phyloP scores from a whole-genome alignment of 2,888 invertebrate genomes.

The Melinaea marsaeus region DNA sequence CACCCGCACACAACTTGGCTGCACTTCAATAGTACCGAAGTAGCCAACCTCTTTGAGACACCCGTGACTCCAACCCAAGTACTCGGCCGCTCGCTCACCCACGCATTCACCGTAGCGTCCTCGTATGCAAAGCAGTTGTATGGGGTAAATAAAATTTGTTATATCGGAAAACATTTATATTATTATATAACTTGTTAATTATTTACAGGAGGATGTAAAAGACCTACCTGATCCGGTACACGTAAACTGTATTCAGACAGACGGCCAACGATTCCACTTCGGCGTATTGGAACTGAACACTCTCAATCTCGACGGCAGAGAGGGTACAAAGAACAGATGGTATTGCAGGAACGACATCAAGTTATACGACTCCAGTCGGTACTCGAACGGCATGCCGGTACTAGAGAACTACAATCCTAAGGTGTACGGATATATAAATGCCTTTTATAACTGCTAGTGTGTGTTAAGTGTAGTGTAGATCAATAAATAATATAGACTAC shows the following conservation, averaged over 20 bases:
- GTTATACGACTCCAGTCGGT: constrained; percentile 81
- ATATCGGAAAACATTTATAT: constrained; percentile 12
- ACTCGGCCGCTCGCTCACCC: constrained; percentile 82
- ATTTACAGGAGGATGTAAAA: constrained; percentile 77
- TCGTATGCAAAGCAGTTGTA: constrained; percentile 85
- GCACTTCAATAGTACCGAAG: constrained; percentile 81
- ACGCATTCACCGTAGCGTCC: constrained; percentile 86
- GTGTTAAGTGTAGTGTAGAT: constrained; percentile 27
- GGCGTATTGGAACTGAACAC: constrained; percentile 91
- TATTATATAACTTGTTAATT: background rate
- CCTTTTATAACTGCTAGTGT: constrained; percentile 84
- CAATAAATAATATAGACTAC: constrained; percentile 27
- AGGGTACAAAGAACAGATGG: constrained; percentile 86
- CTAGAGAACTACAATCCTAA: constrained; percentile 87
- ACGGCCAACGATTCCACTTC: constrained; percentile 87
- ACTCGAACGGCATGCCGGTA: constrained; percentile 80
- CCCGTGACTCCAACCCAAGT: constrained; percentile 83
- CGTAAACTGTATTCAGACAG: constrained; percentile 89
- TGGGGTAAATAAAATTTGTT: constrained; percentile 74
- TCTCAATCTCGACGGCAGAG: constrained; percentile 78
- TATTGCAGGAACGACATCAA: constrained; percentile 82
- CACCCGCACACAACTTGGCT: constrained; percentile 89
- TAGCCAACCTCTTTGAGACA: constrained; percentile 83
- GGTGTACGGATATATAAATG: constrained; percentile 86
- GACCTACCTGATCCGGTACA: constrained; percentile 86